These are phyloP conservation scores for Thymelicus acteon DNA, from an alignment of 2,888 invertebrate species.

Conservation along the genomic window DNA sequence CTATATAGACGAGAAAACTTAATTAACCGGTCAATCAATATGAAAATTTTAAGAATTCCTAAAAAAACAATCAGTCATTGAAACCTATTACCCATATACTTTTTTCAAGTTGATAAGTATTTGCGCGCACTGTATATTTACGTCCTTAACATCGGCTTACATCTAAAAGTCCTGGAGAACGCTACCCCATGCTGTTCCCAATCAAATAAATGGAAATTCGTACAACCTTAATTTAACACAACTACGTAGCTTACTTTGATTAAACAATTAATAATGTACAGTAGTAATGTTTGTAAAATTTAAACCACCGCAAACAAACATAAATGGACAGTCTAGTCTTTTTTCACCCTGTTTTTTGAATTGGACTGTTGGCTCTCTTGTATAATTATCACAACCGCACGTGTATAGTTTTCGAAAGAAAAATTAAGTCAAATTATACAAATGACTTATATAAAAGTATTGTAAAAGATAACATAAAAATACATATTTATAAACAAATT, in stretches of 20 bases:
- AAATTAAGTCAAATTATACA: background rate
- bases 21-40: too few species aligned
- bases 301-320: conserved; percentile 26
- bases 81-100: too few species aligned
- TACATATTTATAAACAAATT: background rate
- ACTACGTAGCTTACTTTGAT: conserved; percentile 22
- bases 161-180: background rate
- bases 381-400: conserved; percentile 11
- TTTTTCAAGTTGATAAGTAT: too few species aligned
- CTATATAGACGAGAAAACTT: too few species aligned
- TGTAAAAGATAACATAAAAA: background rate
- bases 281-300: conserved; percentile 11
- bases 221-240: conserved; percentile 27
- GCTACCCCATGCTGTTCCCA: too few species aligned
- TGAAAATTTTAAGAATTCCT: too few species aligned
- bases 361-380: conserved; percentile 20
- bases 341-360: conserved; percentile 35
- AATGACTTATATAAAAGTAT: background rate
- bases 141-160: background rate
- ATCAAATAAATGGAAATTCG: too few species aligned
- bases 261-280: conserved; percentile 9
- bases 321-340: conserved; percentile 25
- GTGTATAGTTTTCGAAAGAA: background rate
- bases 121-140: too few species aligned
- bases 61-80: too few species aligned